Base-by-base conservation (phyloP, 2,797 vertebrate species). In the Siniperca obscura region DNA sequence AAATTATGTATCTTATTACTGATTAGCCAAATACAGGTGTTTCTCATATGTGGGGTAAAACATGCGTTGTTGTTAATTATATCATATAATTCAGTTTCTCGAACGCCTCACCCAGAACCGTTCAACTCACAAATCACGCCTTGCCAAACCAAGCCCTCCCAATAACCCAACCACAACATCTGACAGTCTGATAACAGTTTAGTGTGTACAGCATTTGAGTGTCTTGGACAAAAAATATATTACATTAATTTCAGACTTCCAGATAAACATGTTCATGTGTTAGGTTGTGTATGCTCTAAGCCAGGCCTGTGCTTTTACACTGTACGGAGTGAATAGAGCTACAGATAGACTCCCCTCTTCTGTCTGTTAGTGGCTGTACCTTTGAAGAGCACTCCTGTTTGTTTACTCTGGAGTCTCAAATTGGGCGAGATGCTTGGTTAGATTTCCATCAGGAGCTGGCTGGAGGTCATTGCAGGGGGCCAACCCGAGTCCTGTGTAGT, bases 381-480 rank as follows among this genome's bases (percentile, higher is more conserved):
- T 91, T 90, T 89, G 87, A 90, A 90, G 80, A 90, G 78, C 71
- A 70, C 86, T 84, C 74, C 66, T 91, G 83, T 90, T 92, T 92
- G 90, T 92, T 94, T 93, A 90, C 90, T 78, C 74, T 82, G 71
- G 72, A 85, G 77, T 84, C 80, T 88, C 74, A 89, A 89, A 93
- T 92, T 88, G 87, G 80, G 76, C 56, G 65, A 81, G 84, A 89
- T 86, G 88, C 87, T 93, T 88, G 88, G 92, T 91, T 92, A 90
- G 90, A 93, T 88, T 94, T 92, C 91, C 86, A 92, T 93, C 90
- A 93, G 90, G 80, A 84, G 74, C 76, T 80, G 77, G 82, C 64
- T 84, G 77, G 84, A 91, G 91, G 93, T 94, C 93, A 92, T 70
- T 34, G 66, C 73, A 81, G 52, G 84, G 76, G 79, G 66, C 84